Base-by-base conservation (phyloP, 2,113 vertebrate species). In the Erpornis zantholeuca region DNA sequence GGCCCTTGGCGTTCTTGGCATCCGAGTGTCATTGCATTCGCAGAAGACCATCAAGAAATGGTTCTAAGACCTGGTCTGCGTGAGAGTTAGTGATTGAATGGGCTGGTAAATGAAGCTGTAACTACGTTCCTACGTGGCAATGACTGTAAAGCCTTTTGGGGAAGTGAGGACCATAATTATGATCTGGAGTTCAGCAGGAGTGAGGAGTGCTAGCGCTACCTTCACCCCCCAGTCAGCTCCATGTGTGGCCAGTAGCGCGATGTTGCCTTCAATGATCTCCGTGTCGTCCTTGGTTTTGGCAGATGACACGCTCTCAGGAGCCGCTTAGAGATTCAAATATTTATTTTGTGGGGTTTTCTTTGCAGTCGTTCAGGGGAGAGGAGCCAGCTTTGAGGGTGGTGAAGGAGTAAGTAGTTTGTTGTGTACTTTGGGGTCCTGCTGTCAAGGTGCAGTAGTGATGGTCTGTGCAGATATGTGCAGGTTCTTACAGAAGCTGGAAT, bases 171-270 rank as follows among this genome's bases (percentile, higher is more conserved):
- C n/a, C 3, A 0, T 53, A 9, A 1, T 13, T n/a, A 36, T 17
- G 28, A 33, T 33, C 18, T 59, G 57, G 47, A 85, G 52, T 2
- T 54, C n/a, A 28, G 11, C 18, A 13, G 8, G 53, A 35, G 11
- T 2, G 35, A 81, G 36, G 53, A 36, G 20, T 9, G 9, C 15
- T n/a, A 0, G 45, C 22, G 6, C 40, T 19, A 0, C 25, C 22
- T 47, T 20, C 38, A 15, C 7, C 11, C 6, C 9, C 3, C 11
- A 2, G 18, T 24, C 33, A 53, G 22, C 56, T 25, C 6, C 5
- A 0, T 4, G 21, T 11, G 53, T 6, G 29, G 53, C 59, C 71
- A 5, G 25, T 2, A 27, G 35, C 0, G 0, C 11, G 16, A 9
- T 22, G 45, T 31, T 36, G 21, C 45, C 19, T 25, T 38, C 72